Evolutionary conservation across 1,140 invertebrate species (phyloP).

Genomic region (Polyergus mexicanus): DNA sequence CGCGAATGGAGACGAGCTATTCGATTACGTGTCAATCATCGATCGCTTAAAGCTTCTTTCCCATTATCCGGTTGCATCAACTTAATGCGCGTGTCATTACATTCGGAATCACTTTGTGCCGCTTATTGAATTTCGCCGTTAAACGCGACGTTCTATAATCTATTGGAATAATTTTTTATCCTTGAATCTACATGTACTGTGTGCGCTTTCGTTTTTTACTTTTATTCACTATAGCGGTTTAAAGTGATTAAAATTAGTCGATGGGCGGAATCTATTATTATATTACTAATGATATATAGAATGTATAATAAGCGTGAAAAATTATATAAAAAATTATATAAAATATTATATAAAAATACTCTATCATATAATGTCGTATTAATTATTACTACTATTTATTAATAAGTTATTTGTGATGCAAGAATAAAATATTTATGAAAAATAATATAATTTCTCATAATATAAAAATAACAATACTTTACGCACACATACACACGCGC

Average conservation of each 20-base stretch:
- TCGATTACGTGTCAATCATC: constrained; percentile 66
- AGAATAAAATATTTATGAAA: background rate
- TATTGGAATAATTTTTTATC: constrained; percentile 72
- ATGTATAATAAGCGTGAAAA: background rate
- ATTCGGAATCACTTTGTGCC: constrained; percentile 71
- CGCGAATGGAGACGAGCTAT: constrained; percentile 51
- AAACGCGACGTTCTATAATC: constrained; percentile 63
- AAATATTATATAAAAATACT: background rate
- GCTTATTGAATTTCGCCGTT: constrained; percentile 68
- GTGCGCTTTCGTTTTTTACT: constrained; percentile 12
- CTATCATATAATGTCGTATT: background rate
- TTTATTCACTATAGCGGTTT: constrained; percentile 4
- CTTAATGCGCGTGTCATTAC: constrained; percentile 74
- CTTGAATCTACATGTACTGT: constrained; percentile 30
- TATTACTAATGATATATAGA: background rate
- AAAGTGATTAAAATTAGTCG: background rate
- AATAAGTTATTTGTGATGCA: background rate
- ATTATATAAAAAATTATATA: no score
- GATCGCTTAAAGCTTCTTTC: constrained; percentile 70
- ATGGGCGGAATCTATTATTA: background rate
- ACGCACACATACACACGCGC: background rate
- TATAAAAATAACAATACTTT: background rate
- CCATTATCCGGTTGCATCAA: constrained; percentile 59
- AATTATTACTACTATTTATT: background rate
- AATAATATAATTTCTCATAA: background rate